phyloP scores from a whole-genome alignment of 2,797 vertebrate species.

The Gymnodraco acuticeps region DNA sequence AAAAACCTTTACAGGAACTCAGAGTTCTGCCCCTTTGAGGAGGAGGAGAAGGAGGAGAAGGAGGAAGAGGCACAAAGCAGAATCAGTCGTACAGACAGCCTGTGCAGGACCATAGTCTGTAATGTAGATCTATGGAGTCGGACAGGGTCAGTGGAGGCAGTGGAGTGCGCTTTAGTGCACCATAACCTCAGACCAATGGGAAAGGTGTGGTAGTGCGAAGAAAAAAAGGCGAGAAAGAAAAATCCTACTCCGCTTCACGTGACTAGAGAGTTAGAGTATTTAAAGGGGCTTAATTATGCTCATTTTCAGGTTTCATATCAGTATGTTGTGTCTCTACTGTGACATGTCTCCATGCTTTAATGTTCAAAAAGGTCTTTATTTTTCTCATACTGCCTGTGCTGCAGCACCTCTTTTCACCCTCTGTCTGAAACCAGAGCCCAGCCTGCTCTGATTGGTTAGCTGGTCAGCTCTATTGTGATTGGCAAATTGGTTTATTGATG shows the following conservation, averaged over 20 bases:
- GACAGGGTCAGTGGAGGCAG: constrained; percentile 73
- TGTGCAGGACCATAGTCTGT: constrained; percentile 55
- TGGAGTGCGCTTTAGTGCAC: constrained; percentile 74
- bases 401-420: too few relatives aligned
- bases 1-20: constrained; percentile 54
- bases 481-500: too few relatives aligned
- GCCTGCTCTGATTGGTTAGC: too few relatives aligned
- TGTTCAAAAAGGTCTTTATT: too few relatives aligned
- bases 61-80: constrained; percentile 24
- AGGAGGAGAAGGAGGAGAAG: constrained; percentile 4
- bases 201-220: constrained; percentile 25
- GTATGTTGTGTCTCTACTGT: too few relatives aligned
- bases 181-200: constrained; percentile 71
- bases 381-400: too few relatives aligned
- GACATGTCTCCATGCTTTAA: too few relatives aligned
- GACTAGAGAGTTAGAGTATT: constrained; percentile 3
- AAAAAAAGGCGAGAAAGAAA: neutral
- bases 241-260: neutral
- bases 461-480: too few relatives aligned
- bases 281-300: neutral
- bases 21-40: constrained; percentile 65
- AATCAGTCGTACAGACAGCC: constrained; percentile 71
- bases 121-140: constrained; percentile 72
- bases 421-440: too few relatives aligned
- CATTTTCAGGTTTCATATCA: too few relatives aligned